Base-by-base conservation (phyloP, 2,797 vertebrate genomes). In the Chromis chromis region DNA sequence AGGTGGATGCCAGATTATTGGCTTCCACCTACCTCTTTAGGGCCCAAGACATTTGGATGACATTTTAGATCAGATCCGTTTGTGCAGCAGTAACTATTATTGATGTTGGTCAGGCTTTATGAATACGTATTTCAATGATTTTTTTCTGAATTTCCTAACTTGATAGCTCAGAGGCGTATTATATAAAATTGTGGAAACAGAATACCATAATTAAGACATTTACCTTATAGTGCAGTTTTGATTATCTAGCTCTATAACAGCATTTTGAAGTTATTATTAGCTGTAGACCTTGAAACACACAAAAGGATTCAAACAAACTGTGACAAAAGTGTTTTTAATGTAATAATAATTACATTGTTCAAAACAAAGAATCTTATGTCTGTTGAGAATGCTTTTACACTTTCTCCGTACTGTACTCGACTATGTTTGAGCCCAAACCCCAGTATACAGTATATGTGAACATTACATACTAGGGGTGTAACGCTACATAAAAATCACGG, bases 1-100 rank as follows among this genome's bases (percentile, higher is more conserved):
- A 63, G 83, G 78, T 77, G 89, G 77, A 88, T 66, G 74, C 77
- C 78, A 81, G 56, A 66, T 74, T 78, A 62, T 78, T 86, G 84
- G 72, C 58, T 71, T 73, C 65, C 19, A 49, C 52, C 52, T 50
- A 36, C 72, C 49, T 25, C 57, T 56, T 44, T n/a, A 10, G 24
- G 40, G 7, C 42, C 55, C 16, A 6, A 80, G 64, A 21, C n/a
- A 65, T 56, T 56, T 31, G 3, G 31, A 17, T 82, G 86, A 87
- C 83, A 57, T 69, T 84, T 88, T 28, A 40, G 21, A 82, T 86
- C 75, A 63, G 12, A 76, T 79, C 74, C 74, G 33, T 65, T 55
- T 79, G 81, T 78, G 73, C 70, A 54, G 70, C 42, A 57, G 39
- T 81, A 58, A 74, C 60, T 57, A 19, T 50, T 63, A 48, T 80